These are phyloP conservation scores for Brachypteracias leptosomus DNA, from an alignment of 2,113 vertebrate species.

Conservation along the genomic window DNA sequence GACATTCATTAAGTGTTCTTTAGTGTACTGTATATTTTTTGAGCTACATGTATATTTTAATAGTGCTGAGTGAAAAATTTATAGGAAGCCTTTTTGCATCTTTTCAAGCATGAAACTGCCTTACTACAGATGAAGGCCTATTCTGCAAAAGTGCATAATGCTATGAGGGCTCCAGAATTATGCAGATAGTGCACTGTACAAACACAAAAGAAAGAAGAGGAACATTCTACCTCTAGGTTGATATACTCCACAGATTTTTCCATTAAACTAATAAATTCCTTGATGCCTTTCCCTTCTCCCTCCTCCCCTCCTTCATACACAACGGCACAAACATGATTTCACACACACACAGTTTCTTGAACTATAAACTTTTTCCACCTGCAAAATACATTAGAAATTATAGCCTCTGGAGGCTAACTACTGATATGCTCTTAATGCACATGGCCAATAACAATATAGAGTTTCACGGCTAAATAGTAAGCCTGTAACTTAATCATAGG, in stretches of 20 bases:
- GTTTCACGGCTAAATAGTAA: slow-evolving; percentile 5
- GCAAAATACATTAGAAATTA: slow-evolving; percentile 28
- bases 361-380: slow-evolving; percentile 24
- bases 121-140: slow-evolving; percentile 13
- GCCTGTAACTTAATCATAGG: slow-evolving; percentile 32
- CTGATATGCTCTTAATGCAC: not conserved
- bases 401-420: not conserved
- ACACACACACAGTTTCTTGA: not conserved
- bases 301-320: not conserved
- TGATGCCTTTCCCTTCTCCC: not conserved
- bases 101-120: slow-evolving; percentile 50
- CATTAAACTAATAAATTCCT: not conserved
- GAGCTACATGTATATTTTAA: slow-evolving; percentile 59
- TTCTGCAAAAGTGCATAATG: not conserved
- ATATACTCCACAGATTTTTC: not conserved
- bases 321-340: not conserved
- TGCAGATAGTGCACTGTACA: not conserved
- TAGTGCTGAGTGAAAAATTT: slow-evolving; percentile 47
- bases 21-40: slow-evolving; percentile 8
- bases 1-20: not conserved
- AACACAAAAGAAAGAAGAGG: not conserved
- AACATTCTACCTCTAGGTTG: not conserved
- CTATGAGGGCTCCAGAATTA: not conserved
- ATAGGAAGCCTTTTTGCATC: slow-evolving; percentile 46
- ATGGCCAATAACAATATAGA: not conserved